These are phyloP conservation scores for Scleropages formosus DNA, from an alignment of 2,797 vertebrate species.

Conservation along the genomic window DNA sequence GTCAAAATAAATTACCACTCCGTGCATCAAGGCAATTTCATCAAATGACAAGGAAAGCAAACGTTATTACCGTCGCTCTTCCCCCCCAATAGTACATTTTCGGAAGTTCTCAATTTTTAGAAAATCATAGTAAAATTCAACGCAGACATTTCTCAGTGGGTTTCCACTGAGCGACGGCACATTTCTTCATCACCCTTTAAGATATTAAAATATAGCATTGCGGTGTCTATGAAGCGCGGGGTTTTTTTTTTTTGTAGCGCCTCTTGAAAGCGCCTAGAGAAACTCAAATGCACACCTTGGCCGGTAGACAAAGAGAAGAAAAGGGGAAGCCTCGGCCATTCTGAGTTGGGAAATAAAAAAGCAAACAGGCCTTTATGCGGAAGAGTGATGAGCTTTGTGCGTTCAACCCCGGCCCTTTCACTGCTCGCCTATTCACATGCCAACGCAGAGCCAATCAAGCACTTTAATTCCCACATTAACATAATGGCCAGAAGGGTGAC, in stretches of 20 bases:
- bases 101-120: too few species aligned
- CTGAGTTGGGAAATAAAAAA: slow-evolving; percentile 24
- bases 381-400: slow-evolving; percentile 24
- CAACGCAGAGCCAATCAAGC: slow-evolving; percentile 30
- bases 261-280: neutral
- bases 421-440: slow-evolving; percentile 21
- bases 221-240: neutral
- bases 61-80: neutral
- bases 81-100: neutral
- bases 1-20: neutral
- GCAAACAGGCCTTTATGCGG: slow-evolving; percentile 14
- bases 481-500: slow-evolving; percentile 32
- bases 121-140: too few species aligned
- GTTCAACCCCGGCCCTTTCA: slow-evolving; percentile 23
- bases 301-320: slow-evolving; percentile 20
- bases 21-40: neutral
- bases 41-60: neutral
- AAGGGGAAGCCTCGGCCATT: neutral
- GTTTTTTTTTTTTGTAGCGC: neutral
- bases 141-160: neutral
- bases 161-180: neutral
- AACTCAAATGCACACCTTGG: slow-evolving; percentile 15
- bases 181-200: neutral
- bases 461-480: slow-evolving; percentile 38
- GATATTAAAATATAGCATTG: neutral